A percentile compares a stretch with the other conserved stretches of the same genome.
Conservation (phyloP, 2,888 invertebrate genomes). For the Drosophila setosimentum region DNA sequence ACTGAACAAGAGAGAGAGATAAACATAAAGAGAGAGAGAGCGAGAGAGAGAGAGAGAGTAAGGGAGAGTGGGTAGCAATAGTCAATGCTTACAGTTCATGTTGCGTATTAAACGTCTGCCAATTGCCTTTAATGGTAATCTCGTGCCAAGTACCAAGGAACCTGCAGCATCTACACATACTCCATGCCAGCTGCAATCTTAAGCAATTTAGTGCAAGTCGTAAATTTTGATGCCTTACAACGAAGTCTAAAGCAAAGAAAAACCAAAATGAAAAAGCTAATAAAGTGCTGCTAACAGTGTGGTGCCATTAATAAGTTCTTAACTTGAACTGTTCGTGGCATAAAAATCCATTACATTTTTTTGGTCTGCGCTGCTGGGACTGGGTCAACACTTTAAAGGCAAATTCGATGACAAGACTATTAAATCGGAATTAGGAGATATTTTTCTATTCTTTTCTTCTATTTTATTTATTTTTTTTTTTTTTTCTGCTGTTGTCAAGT, state of each 20-base stretch:
- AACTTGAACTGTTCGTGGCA: constrained; percentile 13
- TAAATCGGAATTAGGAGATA: constrained; percentile 35
- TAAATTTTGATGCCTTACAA: constrained; percentile 60
- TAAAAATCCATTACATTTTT: constrained; percentile 37
- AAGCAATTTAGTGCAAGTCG: constrained; percentile 38
- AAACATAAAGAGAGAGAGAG: background rate
- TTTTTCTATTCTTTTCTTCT: background rate
- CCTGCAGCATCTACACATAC: constrained; percentile 1
- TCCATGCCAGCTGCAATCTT: background rate
- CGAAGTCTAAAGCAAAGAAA: background rate
- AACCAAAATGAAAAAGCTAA: background rate
- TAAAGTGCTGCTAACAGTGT: constrained; percentile 40
- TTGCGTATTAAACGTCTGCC: constrained; percentile 54
- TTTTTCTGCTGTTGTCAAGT: background rate
- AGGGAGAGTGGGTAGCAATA: background rate
- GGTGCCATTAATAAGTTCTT: constrained; percentile 31
- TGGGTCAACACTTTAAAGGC: constrained; percentile 16
- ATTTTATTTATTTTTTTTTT: background rate
- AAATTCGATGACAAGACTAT: constrained; percentile 40
- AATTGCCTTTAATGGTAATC: constrained; percentile 22
- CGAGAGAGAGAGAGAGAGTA: background rate
- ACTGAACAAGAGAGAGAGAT: background rate
- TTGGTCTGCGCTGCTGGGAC: constrained; percentile 6
- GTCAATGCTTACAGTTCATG: constrained; percentile 32
- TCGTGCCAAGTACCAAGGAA: background rate